Percentiles rank a stretch among this genome's conserved stretches.
These are phyloP conservation scores for Phrynocephalus vlangalii DNA, from an alignment of 2,797 vertebrate species.

Conservation along the genomic window DNA sequence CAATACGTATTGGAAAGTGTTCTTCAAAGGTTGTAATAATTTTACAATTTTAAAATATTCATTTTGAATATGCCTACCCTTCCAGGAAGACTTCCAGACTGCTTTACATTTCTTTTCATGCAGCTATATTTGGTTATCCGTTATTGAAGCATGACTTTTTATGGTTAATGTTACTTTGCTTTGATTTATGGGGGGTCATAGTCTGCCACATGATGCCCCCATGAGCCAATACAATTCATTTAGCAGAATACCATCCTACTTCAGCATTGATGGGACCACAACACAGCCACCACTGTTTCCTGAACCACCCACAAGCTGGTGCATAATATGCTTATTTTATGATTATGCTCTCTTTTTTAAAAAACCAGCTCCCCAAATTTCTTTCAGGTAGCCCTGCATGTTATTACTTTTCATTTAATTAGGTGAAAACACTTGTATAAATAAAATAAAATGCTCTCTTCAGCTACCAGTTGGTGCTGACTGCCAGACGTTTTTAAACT, in stretches of 20 bases:
- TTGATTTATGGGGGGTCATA: slow-evolving; percentile 48
- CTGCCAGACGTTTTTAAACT: slow-evolving; percentile 65
- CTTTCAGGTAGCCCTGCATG: slow-evolving; percentile 58
- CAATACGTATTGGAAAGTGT: background rate
- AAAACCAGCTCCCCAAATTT: slow-evolving; percentile 55
- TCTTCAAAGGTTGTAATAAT: background rate
- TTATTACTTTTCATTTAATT: slow-evolving; percentile 71
- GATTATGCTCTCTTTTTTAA: background rate
- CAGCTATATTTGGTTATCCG: slow-evolving; percentile 34
- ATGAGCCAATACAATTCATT: slow-evolving; percentile 39
- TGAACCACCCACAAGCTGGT: slow-evolving; percentile 51
- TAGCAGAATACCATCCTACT: slow-evolving; percentile 40
- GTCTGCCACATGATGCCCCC: background rate
- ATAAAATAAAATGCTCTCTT: slow-evolving; percentile 69
- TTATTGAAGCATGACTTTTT: slow-evolving; percentile 61
- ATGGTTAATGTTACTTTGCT: slow-evolving; percentile 30
- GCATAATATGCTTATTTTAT: slow-evolving; percentile 4
- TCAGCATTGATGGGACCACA: slow-evolving; percentile 18
- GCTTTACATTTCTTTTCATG: slow-evolving; percentile 40
- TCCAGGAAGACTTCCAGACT: background rate
- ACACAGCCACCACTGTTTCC: slow-evolving; percentile 40
- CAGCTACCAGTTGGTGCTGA: slow-evolving; percentile 58
- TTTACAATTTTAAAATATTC: background rate
- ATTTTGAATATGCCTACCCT: slow-evolving; percentile 15
- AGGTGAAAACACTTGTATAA: slow-evolving; percentile 74